These are phyloP conservation scores for Watersipora subatra DNA, from an alignment of 1,140 invertebrate genomes.

Conservation along the genomic window DNA sequence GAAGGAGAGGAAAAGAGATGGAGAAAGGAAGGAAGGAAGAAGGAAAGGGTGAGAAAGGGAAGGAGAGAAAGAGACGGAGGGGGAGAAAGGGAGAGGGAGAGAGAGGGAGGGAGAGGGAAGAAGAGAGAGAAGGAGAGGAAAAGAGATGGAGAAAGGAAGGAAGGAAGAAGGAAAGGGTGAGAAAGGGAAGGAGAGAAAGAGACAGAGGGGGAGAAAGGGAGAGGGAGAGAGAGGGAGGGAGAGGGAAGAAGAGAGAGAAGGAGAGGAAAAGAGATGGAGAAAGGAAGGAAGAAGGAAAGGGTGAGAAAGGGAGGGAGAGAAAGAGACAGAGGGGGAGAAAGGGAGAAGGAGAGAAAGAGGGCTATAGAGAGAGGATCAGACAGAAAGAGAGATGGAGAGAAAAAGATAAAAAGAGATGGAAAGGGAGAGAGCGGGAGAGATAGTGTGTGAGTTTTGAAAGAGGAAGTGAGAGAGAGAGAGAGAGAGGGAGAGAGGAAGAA, in stretches of 20 bases:
- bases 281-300: too few species aligned
- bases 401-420: too few species aligned
- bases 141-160: too few species aligned
- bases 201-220: not conserved
- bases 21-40: too few species aligned
- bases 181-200: not conserved
- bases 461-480: not conserved
- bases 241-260: not conserved
- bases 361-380: not conserved
- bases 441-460: not conserved
- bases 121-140: not conserved
- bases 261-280: too few species aligned
- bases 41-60: not conserved
- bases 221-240: not conserved
- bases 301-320: too few species aligned
- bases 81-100: not conserved
- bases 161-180: too few species aligned
- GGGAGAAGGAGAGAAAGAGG: too few species aligned
- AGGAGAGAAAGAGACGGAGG: not conserved
- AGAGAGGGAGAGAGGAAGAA: not conserved
- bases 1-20: too few species aligned
- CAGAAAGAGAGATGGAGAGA: not conserved
- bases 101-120: not conserved
- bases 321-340: too few species aligned
- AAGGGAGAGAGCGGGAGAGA: not conserved